These are phyloP conservation scores for Cephalophus harveyi DNA, from an alignment of 2,113 vertebrate species.

Conservation along the genomic window DNA sequence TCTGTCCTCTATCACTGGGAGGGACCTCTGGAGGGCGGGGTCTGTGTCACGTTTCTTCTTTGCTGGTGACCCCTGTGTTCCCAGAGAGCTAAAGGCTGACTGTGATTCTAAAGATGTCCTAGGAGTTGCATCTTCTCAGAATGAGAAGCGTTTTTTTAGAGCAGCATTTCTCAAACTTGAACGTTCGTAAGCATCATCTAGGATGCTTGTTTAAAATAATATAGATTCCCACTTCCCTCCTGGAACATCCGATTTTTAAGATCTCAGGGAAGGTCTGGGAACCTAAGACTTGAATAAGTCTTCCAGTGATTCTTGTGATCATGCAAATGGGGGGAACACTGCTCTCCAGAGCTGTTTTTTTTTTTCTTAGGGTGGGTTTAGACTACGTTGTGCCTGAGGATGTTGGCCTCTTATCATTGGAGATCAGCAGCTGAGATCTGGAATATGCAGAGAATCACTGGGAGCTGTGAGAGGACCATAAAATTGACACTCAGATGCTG, in stretches of 20 bases:
- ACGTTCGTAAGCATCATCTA: not conserved
- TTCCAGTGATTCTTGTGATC: not conserved
- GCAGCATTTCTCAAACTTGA: not conserved
- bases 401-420: not conserved
- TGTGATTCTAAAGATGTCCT: not conserved
- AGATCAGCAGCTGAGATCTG: not conserved
- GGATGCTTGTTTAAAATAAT: not conserved
- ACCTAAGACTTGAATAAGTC: not conserved
- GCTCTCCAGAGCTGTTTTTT: not conserved
- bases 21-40: not conserved
- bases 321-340: not conserved
- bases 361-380: not conserved
- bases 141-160: not conserved
- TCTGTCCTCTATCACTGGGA: not conserved
- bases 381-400: not conserved
- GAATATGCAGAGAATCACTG: not conserved
- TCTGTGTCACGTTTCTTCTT: not conserved
- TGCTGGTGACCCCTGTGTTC: not conserved
- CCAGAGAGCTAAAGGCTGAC: not conserved
- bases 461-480: not conserved
- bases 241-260: not conserved
- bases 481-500: not conserved
- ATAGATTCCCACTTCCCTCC: not conserved
- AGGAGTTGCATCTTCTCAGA: not conserved
- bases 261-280: not conserved